These are phyloP conservation scores for Microctenopoma stevenorrisi DNA, from an alignment of 2,797 vertebrate species.

Conservation along the genomic window DNA sequence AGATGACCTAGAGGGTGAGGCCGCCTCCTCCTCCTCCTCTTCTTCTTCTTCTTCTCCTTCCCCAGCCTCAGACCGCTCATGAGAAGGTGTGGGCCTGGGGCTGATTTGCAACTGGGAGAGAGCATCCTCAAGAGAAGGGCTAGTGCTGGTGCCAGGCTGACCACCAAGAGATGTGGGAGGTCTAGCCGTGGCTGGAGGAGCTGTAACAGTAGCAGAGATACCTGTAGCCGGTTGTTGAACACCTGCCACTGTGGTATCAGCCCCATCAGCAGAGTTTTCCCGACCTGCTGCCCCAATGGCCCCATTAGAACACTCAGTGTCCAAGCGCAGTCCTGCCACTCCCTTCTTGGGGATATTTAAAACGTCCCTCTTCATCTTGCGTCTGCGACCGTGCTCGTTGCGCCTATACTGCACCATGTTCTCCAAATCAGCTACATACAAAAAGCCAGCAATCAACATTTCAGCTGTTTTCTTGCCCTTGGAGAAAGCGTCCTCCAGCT, in stretches of 20 bases:
- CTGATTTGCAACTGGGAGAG: slow-evolving; percentile 91
- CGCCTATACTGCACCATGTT: slow-evolving; percentile 99
- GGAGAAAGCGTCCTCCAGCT: slow-evolving; percentile 97
- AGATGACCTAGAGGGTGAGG: slow-evolving; percentile 83
- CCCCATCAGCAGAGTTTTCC: slow-evolving; percentile 94
- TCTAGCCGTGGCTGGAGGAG: slow-evolving; percentile 78
- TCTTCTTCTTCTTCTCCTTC: slow-evolving; percentile 88
- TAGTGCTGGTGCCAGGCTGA: slow-evolving; percentile 83
- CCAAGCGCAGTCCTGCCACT: slow-evolving; percentile 95
- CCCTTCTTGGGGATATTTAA: slow-evolving; percentile 98
- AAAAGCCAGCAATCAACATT: slow-evolving; percentile 98
- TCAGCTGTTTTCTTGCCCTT: slow-evolving; percentile 98
- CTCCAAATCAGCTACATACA: slow-evolving; percentile 97
- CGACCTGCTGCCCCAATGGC: slow-evolving; percentile 80
- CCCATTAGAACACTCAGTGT: slow-evolving; percentile 74
- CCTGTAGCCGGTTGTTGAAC: slow-evolving; percentile 75
- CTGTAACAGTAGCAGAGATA: slow-evolving; percentile 53
- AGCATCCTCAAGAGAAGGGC: slow-evolving; percentile 85
- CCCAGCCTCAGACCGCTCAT: slow-evolving; percentile 84
- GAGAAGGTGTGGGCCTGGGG: slow-evolving; percentile 79
- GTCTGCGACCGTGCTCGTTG: slow-evolving; percentile 95
- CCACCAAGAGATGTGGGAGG: slow-evolving; percentile 87
- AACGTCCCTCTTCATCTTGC: slow-evolving; percentile 97
- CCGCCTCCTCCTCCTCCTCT: slow-evolving; percentile 88
- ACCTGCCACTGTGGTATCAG: slow-evolving; percentile 82